Conservation (phyloP, 2,113 vertebrate genomes). For the Chrysemys picta region DNA sequence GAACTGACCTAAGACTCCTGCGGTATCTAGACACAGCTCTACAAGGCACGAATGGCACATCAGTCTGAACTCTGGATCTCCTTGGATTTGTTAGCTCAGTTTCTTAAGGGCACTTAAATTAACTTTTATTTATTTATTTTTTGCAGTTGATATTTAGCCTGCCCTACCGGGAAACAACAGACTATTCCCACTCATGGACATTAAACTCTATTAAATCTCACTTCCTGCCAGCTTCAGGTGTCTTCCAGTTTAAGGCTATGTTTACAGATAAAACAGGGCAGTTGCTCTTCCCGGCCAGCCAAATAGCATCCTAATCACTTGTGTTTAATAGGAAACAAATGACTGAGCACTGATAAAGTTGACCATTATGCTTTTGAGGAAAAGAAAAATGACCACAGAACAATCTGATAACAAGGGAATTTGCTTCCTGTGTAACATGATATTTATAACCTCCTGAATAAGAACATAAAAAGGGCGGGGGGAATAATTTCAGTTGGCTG, state of each 20-base stretch:
- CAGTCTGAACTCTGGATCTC: slow-evolving; percentile 44
- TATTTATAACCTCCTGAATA: slow-evolving; percentile 51
- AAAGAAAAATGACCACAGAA: slow-evolving; percentile 68
- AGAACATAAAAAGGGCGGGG: background rate
- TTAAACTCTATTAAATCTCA: slow-evolving; percentile 42
- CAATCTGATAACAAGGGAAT: slow-evolving; percentile 67
- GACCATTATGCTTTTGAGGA: slow-evolving; percentile 70
- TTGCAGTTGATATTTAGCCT: slow-evolving; percentile 21
- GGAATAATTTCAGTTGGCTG: slow-evolving; percentile 29
- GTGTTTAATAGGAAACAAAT: slow-evolving; percentile 66
- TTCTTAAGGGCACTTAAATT: slow-evolving; percentile 53
- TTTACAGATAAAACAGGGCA: slow-evolving; percentile 57
- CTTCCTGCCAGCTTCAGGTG: slow-evolving; percentile 60
- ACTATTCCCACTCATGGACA: slow-evolving; percentile 29
- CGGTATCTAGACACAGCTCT: slow-evolving; percentile 26
- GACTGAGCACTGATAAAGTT: slow-evolving; percentile 65
- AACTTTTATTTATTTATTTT: slow-evolving; percentile 39
- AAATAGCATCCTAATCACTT: slow-evolving; percentile 44
- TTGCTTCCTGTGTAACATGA: slow-evolving; percentile 57
- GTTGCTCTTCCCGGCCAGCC: slow-evolving; percentile 40
- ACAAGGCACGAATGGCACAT: background rate
- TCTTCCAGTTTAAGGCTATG: slow-evolving; percentile 47
- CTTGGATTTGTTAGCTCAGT: background rate
- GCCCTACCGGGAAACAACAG: slow-evolving; percentile 41
- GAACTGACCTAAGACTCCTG: background rate